Evolutionary conservation across 1,140 invertebrate genomes (phyloP).

Genomic region (Drosophila lacteicornis): DNA sequence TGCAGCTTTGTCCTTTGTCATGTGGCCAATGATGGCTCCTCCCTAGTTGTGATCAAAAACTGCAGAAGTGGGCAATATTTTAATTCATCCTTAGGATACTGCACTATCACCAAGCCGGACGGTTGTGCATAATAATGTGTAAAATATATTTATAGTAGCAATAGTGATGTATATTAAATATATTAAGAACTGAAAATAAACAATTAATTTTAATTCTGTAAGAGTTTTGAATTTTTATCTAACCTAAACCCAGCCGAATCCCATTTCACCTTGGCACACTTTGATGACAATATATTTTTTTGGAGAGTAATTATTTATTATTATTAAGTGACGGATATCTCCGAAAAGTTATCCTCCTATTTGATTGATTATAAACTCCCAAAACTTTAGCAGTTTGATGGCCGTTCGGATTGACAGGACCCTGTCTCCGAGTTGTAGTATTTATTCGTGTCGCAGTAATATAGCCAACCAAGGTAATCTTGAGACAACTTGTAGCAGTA

Average conservation of each 20-base stretch:
- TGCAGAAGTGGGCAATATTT: slow-evolving; percentile 13
- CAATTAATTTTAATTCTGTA: too few relatives aligned
- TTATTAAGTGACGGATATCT: too few relatives aligned
- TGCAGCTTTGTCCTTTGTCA: slow-evolving; percentile 23
- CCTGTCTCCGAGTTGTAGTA: slow-evolving; percentile 55
- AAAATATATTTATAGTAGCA: neutral
- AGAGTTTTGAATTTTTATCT: neutral
- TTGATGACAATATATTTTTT: neutral
- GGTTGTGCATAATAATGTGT: slow-evolving; percentile 1
- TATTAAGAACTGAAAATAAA: neutral
- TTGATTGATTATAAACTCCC: neutral
- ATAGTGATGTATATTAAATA: neutral
- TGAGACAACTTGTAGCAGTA: slow-evolving; percentile 55
- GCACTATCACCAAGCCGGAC: slow-evolving; percentile 2
- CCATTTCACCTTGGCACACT: neutral
- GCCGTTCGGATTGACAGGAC: slow-evolving; percentile 39
- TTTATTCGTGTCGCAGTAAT: slow-evolving; percentile 50
- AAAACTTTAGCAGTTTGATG: slow-evolving; percentile 44
- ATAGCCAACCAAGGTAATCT: slow-evolving; percentile 63
- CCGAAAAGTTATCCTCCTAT: neutral
- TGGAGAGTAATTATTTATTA: too few relatives aligned
- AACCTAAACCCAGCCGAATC: neutral
- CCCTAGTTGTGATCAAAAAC: slow-evolving; percentile 3
- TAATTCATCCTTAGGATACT: neutral
- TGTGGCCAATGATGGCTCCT: neutral